Conservation (phyloP, 2,888 invertebrate genomes). For the Conchocele bisecta region DNA sequence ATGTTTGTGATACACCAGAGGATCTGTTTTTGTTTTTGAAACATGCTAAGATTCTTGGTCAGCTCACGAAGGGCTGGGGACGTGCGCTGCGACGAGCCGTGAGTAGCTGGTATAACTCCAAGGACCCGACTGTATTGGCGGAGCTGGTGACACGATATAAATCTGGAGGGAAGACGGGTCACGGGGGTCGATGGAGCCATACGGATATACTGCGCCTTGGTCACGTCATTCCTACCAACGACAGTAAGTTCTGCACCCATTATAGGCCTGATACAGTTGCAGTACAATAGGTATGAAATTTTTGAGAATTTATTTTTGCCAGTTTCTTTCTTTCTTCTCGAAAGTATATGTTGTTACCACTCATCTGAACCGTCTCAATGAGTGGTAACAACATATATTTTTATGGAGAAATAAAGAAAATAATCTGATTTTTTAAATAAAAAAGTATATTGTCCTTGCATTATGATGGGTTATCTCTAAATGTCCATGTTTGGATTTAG, state of each 20-base stretch:
- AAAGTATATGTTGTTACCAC: no score
- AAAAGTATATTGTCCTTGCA: no score
- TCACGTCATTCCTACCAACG: conserved; percentile 73
- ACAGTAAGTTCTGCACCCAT: conserved; percentile 66
- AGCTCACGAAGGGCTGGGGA: conserved; percentile 84
- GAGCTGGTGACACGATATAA: conserved; percentile 86
- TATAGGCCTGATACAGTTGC: no score
- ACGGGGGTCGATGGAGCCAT: conserved; percentile 87
- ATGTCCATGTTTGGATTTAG: no score
- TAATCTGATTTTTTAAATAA: no score
- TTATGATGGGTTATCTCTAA: no score
- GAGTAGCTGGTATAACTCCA: conserved; percentile 87
- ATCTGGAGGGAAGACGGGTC: conserved; percentile 79
- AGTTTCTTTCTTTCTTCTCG: background rate
- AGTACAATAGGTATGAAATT: no score
- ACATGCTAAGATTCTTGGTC: conserved; percentile 84
- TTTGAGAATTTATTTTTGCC: background rate
- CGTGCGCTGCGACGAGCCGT: conserved; percentile 87
- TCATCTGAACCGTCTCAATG: no score
- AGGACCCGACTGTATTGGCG: conserved; percentile 87
- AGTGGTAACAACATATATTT: no score
- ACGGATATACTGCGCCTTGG: conserved; percentile 86
- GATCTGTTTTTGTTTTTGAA: conserved; percentile 87
- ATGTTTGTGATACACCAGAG: conserved; percentile 86
- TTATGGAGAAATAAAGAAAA: no score